These are phyloP conservation scores for Channa striata DNA, from an alignment of 2,797 vertebrate species.

Conservation along the genomic window DNA sequence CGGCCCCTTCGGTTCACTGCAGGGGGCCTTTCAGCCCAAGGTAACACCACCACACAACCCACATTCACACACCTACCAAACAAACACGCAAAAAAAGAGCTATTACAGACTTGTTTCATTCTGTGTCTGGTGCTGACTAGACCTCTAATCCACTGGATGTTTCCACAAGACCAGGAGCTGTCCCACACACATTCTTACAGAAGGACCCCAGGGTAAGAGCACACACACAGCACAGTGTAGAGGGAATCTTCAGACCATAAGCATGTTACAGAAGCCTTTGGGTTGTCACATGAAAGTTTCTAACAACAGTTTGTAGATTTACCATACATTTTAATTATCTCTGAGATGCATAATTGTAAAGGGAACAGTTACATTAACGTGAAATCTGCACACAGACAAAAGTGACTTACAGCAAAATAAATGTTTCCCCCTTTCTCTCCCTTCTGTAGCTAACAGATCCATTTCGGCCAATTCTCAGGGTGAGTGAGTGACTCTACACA, in stretches of 20 bases:
- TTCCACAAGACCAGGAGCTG: constrained; percentile 91
- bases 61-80: not conserved
- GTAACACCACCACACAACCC: constrained; percentile 71
- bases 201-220: constrained; percentile 96
- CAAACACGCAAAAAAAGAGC: constrained; percentile 1
- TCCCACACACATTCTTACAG: constrained; percentile 95
- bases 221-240: not conserved
- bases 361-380: constrained; percentile 87
- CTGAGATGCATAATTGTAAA: constrained; percentile 87
- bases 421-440: constrained; percentile 36
- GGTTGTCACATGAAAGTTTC: constrained; percentile 26
- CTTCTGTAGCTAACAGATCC: constrained; percentile 94
- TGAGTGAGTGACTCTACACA: constrained; percentile 79
- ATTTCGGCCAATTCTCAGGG: constrained; percentile 97
- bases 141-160: constrained; percentile 97
- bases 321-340: constrained; percentile 80
- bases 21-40: constrained; percentile 99
- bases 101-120: constrained; percentile 36
- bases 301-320: constrained; percentile 10
- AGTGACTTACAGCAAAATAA: constrained; percentile 89
- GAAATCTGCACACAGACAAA: constrained; percentile 86
- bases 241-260: constrained; percentile 16
- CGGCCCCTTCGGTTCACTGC: constrained; percentile 96
- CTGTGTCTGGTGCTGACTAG: constrained; percentile 73
- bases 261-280: constrained; percentile 31